These are phyloP conservation scores for Pungitius pungitius DNA, from an alignment of 2,113 vertebrate species.

Conservation along the genomic window DNA sequence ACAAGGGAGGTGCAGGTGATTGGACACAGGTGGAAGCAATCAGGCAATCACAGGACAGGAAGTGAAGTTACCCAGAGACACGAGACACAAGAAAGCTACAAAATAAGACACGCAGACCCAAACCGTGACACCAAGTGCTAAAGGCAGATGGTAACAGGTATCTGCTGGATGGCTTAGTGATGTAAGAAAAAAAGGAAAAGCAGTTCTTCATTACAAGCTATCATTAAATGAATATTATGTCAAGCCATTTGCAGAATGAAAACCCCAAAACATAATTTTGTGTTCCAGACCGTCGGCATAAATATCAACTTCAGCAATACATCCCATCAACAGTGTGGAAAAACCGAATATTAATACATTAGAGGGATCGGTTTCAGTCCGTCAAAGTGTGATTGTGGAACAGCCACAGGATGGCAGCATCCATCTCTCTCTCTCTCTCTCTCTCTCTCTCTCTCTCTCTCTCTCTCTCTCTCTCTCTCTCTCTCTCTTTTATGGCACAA, in stretches of 20 bases:
- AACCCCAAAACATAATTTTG: neutral
- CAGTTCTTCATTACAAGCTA: neutral
- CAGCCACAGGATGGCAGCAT: slow-evolving; percentile 56
- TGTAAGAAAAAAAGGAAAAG: too few relatives aligned
- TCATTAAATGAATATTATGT: neutral
- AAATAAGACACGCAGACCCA: too few relatives aligned
- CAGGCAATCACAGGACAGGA: too few relatives aligned
- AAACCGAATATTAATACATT: neutral
- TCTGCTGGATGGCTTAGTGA: too few relatives aligned
- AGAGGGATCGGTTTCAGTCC: neutral
- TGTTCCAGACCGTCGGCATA: neutral
- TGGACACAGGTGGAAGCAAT: too few relatives aligned
- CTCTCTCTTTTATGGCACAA: slow-evolving; percentile 16
- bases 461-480: slow-evolving; percentile 3
- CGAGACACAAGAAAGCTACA: too few relatives aligned
- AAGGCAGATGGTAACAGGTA: too few relatives aligned
- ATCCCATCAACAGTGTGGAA: neutral
- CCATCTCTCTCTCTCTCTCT: neutral
- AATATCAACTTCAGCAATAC: neutral
- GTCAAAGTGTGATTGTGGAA: neutral
- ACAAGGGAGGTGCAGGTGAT: too few relatives aligned
- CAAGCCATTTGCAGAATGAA: neutral
- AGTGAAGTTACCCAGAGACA: too few relatives aligned
- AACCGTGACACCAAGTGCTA: too few relatives aligned
- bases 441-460: neutral